Evolutionary conservation across 2,113 vertebrate species (phyloP).

Genomic region (Phalacrocorax aristotelis): DNA sequence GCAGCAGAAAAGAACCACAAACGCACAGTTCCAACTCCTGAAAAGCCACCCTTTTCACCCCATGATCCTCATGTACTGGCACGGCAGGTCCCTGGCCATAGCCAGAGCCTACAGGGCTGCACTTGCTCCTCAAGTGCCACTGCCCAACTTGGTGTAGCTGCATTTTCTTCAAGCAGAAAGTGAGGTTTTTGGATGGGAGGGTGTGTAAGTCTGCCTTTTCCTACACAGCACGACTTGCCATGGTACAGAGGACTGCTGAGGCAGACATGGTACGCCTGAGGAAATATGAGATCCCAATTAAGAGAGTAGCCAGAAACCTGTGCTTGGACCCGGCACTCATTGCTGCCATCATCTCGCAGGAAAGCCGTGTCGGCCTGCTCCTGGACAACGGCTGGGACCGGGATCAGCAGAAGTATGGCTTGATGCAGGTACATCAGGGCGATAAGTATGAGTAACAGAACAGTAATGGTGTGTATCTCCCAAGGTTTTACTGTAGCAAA

Average conservation of each 20-base stretch:
- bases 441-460: background rate
- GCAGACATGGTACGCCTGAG: slow-evolving; percentile 63
- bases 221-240: slow-evolving; percentile 34
- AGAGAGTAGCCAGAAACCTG: slow-evolving; percentile 62
- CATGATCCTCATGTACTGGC: background rate
- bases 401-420: slow-evolving; percentile 26
- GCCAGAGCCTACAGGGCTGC: background rate
- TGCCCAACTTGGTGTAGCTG: background rate
- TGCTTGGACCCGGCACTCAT: slow-evolving; percentile 78
- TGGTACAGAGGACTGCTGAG: slow-evolving; percentile 64
- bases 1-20: background rate
- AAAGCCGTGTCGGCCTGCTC: slow-evolving; percentile 58
- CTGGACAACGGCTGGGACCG: slow-evolving; percentile 63
- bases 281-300: slow-evolving; percentile 57
- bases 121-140: background rate
- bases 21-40: fast-evolving
- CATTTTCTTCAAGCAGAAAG: background rate
- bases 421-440: slow-evolving; percentile 72
- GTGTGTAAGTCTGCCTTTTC: background rate
- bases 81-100: background rate
- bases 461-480: too few species aligned
- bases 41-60: background rate
- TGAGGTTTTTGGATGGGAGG: fast-evolving
- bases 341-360: slow-evolving; percentile 76
- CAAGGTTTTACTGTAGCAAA: background rate